A percentile compares a stretch with the other conserved stretches of the same genome.
Evolutionary conservation across 1,140 invertebrate genomes (phyloP).

Genomic region (Hypsibius dujardini): DNA sequence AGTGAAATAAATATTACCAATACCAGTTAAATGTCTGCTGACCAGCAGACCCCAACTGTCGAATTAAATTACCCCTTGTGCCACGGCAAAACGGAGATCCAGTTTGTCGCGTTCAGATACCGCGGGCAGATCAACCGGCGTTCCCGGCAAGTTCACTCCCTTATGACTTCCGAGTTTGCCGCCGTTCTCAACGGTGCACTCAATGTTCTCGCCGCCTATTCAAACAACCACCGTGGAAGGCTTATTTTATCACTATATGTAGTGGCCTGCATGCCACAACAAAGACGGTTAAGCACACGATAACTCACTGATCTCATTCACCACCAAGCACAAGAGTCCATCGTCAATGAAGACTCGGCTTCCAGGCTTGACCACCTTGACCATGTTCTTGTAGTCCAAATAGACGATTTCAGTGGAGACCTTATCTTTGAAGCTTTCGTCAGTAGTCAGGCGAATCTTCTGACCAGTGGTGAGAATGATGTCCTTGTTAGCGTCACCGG

Average conservation of each 20-base stretch:
- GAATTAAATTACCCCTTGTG: slow-evolving; percentile 51
- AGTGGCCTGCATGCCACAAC: too few species aligned
- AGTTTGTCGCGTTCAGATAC: slow-evolving; percentile 94
- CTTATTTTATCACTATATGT: too few species aligned
- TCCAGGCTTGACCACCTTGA: slow-evolving; percentile 70
- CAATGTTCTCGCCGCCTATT: slow-evolving; percentile 38
- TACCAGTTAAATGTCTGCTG: slow-evolving; percentile 16
- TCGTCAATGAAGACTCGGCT: slow-evolving; percentile 87
- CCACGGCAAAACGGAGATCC: slow-evolving; percentile 82
- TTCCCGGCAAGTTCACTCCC: slow-evolving; percentile 87
- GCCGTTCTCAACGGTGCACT: slow-evolving; percentile 85
- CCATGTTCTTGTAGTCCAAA: slow-evolving; percentile 84
- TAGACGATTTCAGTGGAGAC: slow-evolving; percentile 57
- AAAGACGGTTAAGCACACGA: too few species aligned
- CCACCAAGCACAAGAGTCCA: slow-evolving; percentile 85
- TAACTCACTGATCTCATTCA: slow-evolving; percentile 46
- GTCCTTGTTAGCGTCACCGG: slow-evolving; percentile 74
- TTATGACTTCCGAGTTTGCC: slow-evolving; percentile 87
- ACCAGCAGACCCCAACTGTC: slow-evolving; percentile 8
- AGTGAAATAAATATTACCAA: slow-evolving; percentile 20
- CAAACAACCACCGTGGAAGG: slow-evolving; percentile 20
- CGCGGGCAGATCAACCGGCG: slow-evolving; percentile 86
- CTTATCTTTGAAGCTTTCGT: slow-evolving; percentile 59
- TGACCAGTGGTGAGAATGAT: slow-evolving; percentile 71
- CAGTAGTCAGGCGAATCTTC: slow-evolving; percentile 68